Conservation (phyloP, 2,888 invertebrate genomes). For the Pammene fasciana region DNA sequence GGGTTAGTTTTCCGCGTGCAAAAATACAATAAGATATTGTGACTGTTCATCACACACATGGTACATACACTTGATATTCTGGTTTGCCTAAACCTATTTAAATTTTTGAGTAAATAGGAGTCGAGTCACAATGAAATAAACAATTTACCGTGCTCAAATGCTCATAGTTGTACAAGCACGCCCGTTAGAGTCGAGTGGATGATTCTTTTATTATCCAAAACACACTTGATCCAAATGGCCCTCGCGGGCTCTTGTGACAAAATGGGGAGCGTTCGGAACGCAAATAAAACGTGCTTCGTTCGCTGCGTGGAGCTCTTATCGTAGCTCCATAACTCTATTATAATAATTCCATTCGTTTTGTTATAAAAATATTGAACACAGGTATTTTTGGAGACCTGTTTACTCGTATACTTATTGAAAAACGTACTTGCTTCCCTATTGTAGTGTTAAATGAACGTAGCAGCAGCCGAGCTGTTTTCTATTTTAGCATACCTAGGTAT, state of each 20-base stretch:
- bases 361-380: slow-evolving; percentile 9
- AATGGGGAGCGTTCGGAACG: slow-evolving; percentile 61
- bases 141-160: neutral
- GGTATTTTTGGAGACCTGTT: neutral
- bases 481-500: too few relatives aligned
- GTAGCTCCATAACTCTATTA: slow-evolving; percentile 40
- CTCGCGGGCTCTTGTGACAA: slow-evolving; percentile 64
- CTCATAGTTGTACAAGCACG: slow-evolving; percentile 42
- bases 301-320: slow-evolving; percentile 48
- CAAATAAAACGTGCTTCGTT: slow-evolving; percentile 65
- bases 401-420: too few relatives aligned
- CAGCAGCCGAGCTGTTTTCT: too few relatives aligned
- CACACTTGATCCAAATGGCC: slow-evolving; percentile 67
- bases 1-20: too few relatives aligned
- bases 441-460: too few relatives aligned
- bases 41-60: too few relatives aligned
- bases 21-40: too few relatives aligned
- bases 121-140: neutral
- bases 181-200: slow-evolving; percentile 60
- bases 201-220: slow-evolving; percentile 71
- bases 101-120: too few relatives aligned
- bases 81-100: too few relatives aligned
- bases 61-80: too few relatives aligned
- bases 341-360: slow-evolving; percentile 26
- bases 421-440: too few relatives aligned